Evolutionary conservation across 2,113 vertebrate genomes (phyloP).

Genomic region (Lophotis ruficrista): DNA sequence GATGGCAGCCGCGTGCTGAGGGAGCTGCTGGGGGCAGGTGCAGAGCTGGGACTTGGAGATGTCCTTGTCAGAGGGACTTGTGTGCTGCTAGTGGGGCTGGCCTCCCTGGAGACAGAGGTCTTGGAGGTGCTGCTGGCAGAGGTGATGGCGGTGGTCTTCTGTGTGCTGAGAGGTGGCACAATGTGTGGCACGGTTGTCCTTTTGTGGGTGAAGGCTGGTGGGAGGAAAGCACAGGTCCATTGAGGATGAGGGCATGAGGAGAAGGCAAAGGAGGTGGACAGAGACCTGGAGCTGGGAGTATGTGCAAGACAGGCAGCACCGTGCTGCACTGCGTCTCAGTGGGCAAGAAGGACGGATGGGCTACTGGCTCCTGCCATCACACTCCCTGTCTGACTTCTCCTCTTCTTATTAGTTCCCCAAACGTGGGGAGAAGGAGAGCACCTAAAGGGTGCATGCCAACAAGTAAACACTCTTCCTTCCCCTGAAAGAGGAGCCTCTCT

Average conservation of each 20-base stretch:
- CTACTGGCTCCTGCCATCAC: too few species aligned
- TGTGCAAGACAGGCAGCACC: too few species aligned
- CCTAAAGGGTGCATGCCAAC: too few species aligned
- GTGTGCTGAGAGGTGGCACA: neutral
- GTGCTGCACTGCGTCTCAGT: too few species aligned
- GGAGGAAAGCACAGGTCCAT: neutral
- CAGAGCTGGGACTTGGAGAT: neutral
- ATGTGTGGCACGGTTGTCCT: too few species aligned
- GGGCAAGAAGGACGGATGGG: too few species aligned
- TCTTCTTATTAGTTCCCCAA: too few species aligned
- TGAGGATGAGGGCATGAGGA: neutral
- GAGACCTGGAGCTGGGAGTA: neutral
- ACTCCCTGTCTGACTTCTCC: too few species aligned
- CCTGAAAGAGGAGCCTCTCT: too few species aligned
- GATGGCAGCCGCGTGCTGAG: neutral
- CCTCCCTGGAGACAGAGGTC: neutral
- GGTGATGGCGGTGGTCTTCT: neutral
- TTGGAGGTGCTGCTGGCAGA: neutral
- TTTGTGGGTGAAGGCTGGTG: neutral
- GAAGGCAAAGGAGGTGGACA: too few species aligned
- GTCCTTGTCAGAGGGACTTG: rapidly evolving
- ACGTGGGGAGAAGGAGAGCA: too few species aligned
- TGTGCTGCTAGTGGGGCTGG: neutral
- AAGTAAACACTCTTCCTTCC: too few species aligned
- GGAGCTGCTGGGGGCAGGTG: neutral